Base-by-base conservation (phyloP, 2,888 invertebrate genomes). In the Orchesella flavescens region DNA sequence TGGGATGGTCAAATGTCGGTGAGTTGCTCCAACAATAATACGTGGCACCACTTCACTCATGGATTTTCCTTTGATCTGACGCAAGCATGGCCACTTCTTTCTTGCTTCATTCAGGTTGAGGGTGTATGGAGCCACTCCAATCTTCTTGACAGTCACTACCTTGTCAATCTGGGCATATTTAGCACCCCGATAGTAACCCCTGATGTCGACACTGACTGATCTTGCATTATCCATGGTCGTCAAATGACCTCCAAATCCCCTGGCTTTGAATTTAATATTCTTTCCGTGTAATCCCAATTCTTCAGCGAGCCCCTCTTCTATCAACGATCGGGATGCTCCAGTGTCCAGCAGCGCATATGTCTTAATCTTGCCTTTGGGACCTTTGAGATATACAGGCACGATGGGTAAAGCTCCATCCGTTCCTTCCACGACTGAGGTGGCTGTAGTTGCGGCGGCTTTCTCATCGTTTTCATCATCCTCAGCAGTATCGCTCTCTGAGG, bases 331-430 rank as follows among this genome's bases (percentile, higher is more conserved):
- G 15, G n/a, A 21, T 15, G 79, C 61, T 15, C 79, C 80, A 24
- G 17, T 44, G 24, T 80, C 72, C 24, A 73, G 21, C 17, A 80
- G n/a, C 0, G 79, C 79, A 15, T 63, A 65, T 0, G 63, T 46
- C 9, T 34, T 23, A 7, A 55, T 17, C 9, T 43, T 19, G 5
- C 61, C 59, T 1, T 61, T 43, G 4, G 59, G 73, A 2, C 73
- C 61, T 46, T 46, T 44, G 1, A 73, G 9, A 1, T 15, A 17
- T 15, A 73, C 61, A 7, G 59, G 69, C 5, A 78, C 23, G 0
- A 74, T 74, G 0, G 53, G 49, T 5, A 66, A 43, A 0, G 75
- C 34, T 49, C 65, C 65, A 66, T 65, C 65, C 17, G 7, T n/a
- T 34, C 75, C 65, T 43, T 75, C 9, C 1, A 75, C 15, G 3